A percentile compares a stretch with the other conserved stretches of the same genome.
These are phyloP conservation scores for Catocala nupta DNA, from an alignment of 2,888 invertebrate genomes.

Conservation along the genomic window DNA sequence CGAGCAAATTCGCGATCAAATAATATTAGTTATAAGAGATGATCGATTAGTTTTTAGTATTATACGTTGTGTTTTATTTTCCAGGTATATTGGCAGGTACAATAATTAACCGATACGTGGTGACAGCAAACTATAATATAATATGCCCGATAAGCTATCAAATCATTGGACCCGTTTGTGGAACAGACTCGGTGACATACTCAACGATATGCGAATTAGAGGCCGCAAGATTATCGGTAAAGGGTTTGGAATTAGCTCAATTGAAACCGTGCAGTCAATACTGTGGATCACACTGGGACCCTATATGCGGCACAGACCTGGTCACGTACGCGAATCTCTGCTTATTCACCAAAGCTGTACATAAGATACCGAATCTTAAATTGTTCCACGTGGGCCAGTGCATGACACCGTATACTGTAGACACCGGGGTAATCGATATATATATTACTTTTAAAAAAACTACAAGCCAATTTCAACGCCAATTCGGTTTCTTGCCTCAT, in stretches of 20 bases:
- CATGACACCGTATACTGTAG: constrained; percentile 29
- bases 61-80: constrained; percentile 6
- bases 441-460: too few relatives aligned
- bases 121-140: constrained; percentile 2
- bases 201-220: constrained; percentile 48
- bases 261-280: constrained; percentile 41
- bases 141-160: constrained; percentile 44
- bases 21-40: too few relatives aligned
- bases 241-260: constrained; percentile 39
- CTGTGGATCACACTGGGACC: constrained; percentile 46
- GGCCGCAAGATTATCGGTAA: constrained; percentile 26
- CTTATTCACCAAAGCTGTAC: constrained; percentile 34
- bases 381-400: constrained; percentile 44
- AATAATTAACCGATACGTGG: constrained; percentile 8
- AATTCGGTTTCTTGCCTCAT: too few relatives aligned
- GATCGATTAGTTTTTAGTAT: too few relatives aligned
- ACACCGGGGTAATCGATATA: not conserved
- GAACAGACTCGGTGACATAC: constrained; percentile 47
- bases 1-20: too few relatives aligned
- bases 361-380: constrained; percentile 24
- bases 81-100: constrained; percentile 21
- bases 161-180: constrained; percentile 46
- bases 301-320: constrained; percentile 48
- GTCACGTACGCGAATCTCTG: constrained; percentile 52
- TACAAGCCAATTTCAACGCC: constrained; percentile 48